Evolutionary conservation across 2,888 invertebrate genomes (phyloP), one percentile per base, ranked within the genome.

Genomic region (Allygus modestus): DNA sequence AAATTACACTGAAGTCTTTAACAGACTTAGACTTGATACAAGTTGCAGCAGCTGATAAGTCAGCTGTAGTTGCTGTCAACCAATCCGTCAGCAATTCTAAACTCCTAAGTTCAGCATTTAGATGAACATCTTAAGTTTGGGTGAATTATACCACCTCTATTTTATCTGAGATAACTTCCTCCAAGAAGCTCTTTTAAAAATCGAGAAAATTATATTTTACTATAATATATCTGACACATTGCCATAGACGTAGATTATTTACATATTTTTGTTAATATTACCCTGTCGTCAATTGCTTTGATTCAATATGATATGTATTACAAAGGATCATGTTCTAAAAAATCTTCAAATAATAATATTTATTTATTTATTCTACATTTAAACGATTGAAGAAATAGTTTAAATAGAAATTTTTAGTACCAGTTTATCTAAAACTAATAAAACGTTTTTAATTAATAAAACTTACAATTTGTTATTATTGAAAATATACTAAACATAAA

Each of bases 71-170:
- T 46, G 23, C 54, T 23, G 54, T 54, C 54, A 23, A 20, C 20
- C 23, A 23, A 54, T 54, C 54, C 54, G 54, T 54, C 54, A 23
- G 54, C 54, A 54, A 23, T 54, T 54, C 46, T 23, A 20, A 54
- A 54, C 54, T 54, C 23, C 23, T 2, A 54, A 54, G 23, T 54
- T 54, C 54, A 23, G 20, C 54, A 54, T 15, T 54, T 23, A 23
- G 54, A 23, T 54, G 20, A 15, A 23, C 46, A 46, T 9, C 54
- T 23, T 7, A 54, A 54, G 20, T 54, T 51, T 23, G 20, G 54
- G 1, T 54, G 4, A 54, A 23, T 54, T 54, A 54, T n/a, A 11
- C 51, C 11, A 54, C 54, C 54, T 23, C 54, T 54, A 54, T 23
- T 54, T 54, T 54, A 54, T 4, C 23, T 23, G 23, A 54, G 20